Conservation (phyloP, 2,797 vertebrate species). For the Spondyliosoma cantharus region DNA sequence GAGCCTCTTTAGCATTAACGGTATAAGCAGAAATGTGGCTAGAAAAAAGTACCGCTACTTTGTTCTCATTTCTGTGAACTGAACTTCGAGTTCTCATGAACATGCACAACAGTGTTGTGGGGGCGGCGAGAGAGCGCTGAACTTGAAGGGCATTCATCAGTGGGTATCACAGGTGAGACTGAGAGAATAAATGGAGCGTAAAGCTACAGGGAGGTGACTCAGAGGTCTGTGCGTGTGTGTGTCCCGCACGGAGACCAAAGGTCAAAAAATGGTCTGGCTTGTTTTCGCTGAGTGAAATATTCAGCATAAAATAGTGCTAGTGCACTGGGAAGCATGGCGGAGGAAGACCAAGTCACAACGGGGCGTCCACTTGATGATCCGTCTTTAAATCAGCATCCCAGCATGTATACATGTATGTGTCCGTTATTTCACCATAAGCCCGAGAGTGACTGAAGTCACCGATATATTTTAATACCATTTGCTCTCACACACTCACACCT, state of each 20-base stretch:
- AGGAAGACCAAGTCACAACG: neutral
- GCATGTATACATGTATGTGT: constrained; percentile 10
- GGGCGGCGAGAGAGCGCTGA: neutral
- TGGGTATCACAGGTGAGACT: constrained; percentile 41
- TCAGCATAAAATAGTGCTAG: constrained; percentile 45
- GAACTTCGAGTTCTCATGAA: no score
- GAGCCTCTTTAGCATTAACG: no score
- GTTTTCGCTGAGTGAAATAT: constrained; percentile 56
- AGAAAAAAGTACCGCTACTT: no score
- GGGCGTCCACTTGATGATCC: neutral
- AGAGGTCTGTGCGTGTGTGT: constrained; percentile 7
- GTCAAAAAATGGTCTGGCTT: constrained; percentile 46
- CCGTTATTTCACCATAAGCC: constrained; percentile 29
- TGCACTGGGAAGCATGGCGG: neutral
- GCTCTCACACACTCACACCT: constrained; percentile 35
- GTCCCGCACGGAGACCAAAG: constrained; percentile 23
- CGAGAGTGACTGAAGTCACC: constrained; percentile 36
- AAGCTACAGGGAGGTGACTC: constrained; percentile 41
- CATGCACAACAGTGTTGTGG: no score
- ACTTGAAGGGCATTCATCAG: constrained; percentile 52
- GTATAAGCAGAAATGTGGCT: no score
- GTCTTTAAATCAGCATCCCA: no score
- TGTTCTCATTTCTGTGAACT: no score
- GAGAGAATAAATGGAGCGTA: constrained; percentile 56
- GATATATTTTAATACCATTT: constrained; percentile 37